phyloP scores from a whole-genome alignment of 2,888 invertebrate species.

The Allolobophora icterica region DNA sequence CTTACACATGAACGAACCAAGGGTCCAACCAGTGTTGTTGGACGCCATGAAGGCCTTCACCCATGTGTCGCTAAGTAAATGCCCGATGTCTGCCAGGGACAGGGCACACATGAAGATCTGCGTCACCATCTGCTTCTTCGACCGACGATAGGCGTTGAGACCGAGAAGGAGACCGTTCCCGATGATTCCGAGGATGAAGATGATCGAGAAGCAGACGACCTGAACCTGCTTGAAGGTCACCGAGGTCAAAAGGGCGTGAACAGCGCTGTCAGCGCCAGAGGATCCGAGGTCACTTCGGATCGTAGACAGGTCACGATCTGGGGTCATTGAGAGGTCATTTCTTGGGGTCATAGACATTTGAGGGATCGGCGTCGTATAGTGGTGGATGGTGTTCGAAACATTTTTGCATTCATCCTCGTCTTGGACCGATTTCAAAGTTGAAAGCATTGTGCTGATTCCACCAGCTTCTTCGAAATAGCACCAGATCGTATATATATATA shows the following conservation, averaged over 20 bases:
- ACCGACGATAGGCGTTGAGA: slow-evolving; percentile 4
- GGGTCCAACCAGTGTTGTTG: background rate
- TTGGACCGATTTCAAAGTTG: too few species aligned
- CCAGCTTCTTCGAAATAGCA: too few species aligned
- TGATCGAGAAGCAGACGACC: background rate
- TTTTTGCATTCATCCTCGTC: too few species aligned
- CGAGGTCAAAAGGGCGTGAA: background rate
- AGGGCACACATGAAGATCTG: slow-evolving; percentile 27
- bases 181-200: background rate
- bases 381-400: too few species aligned
- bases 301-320: too few species aligned
- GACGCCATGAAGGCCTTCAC: background rate
- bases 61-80: background rate
- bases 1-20: background rate
- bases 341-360: too few species aligned
- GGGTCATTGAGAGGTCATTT: too few species aligned
- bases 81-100: background rate
- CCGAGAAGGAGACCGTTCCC: background rate
- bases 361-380: too few species aligned
- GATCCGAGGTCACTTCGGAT: too few species aligned
- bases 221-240: background rate
- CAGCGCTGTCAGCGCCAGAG: too few species aligned
- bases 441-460: too few species aligned
- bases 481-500: too few species aligned
- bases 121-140: background rate